These are phyloP conservation scores for Apocrypta bakeri DNA, from an alignment of 1,140 invertebrate species.

Conservation along the genomic window DNA sequence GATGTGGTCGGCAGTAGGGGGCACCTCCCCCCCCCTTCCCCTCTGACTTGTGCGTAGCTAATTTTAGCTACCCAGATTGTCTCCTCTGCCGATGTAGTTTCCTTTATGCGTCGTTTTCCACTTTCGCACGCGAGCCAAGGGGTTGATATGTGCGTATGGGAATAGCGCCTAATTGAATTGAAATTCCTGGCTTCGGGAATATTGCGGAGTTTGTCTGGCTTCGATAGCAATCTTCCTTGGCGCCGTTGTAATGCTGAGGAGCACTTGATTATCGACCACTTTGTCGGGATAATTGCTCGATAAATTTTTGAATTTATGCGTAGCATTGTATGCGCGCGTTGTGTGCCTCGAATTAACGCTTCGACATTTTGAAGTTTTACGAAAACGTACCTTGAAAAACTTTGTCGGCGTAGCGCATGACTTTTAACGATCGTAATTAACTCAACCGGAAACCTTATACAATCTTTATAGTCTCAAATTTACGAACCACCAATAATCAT, in stretches of 20 bases:
- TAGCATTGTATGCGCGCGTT: too few relatives aligned
- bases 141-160: neutral
- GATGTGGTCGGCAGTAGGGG: too few relatives aligned
- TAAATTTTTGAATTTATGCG: neutral
- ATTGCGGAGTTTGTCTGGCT: neutral
- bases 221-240: slow-evolving; percentile 4
- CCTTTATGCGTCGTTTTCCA: neutral
- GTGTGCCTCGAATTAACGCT: too few relatives aligned
- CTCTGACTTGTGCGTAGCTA: neutral
- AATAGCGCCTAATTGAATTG: slow-evolving; percentile 5
- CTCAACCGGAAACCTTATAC: neutral
- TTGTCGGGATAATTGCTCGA: neutral
- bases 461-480: neutral
- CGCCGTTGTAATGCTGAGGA: neutral
- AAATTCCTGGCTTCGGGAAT: neutral
- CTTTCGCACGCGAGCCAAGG: neutral
- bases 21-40: too few relatives aligned
- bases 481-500: neutral
- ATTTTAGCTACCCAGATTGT: neutral
- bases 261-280: neutral
- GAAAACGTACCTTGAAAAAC: neutral
- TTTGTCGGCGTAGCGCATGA: neutral
- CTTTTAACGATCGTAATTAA: neutral
- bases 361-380: neutral
- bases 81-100: neutral